These are phyloP conservation scores for Nycticryphes semicollaris DNA, from an alignment of 2,113 vertebrate species.

Conservation along the genomic window DNA sequence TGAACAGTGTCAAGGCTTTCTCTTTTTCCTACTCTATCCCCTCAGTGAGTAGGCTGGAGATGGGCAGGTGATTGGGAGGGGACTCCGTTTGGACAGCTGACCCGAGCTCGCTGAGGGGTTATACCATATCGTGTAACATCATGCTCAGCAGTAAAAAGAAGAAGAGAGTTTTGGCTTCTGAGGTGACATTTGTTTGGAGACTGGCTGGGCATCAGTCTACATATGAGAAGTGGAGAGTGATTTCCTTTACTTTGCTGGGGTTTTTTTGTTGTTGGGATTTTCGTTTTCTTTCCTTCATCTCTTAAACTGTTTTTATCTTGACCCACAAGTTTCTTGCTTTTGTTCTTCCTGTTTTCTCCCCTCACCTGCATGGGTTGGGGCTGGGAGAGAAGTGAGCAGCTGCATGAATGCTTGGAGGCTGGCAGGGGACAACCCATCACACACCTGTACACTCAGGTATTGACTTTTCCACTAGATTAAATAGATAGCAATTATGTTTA, in stretches of 20 bases:
- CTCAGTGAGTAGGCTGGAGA: not conserved
- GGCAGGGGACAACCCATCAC: not conserved
- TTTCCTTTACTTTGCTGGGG: not conserved
- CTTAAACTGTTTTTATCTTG: not conserved
- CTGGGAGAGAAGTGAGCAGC: rapidly evolving
- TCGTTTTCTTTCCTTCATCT: not conserved
- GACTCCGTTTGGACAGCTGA: not conserved
- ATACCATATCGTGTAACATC: rapidly evolving
- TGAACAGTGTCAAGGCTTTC: not conserved
- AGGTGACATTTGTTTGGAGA: not conserved
- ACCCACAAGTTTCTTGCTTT: not conserved
- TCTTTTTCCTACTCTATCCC: not conserved
- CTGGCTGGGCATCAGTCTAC: not conserved
- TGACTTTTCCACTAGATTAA: not conserved
- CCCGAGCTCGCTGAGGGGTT: not conserved
- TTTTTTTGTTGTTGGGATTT: not conserved
- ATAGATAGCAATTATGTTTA: not conserved
- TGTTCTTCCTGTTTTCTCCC: not conserved
- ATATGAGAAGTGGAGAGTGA: not conserved
- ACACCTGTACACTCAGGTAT: not conserved
- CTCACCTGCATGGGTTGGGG: not conserved
- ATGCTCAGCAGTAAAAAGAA: not conserved
- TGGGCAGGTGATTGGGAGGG: not conserved
- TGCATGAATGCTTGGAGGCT: not conserved
- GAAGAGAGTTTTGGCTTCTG: not conserved